A percentile compares a stretch with the other conserved stretches of the same genome.
Conservation (phyloP, 2,888 invertebrate genomes). For the Drosophila paucipuncta region DNA sequence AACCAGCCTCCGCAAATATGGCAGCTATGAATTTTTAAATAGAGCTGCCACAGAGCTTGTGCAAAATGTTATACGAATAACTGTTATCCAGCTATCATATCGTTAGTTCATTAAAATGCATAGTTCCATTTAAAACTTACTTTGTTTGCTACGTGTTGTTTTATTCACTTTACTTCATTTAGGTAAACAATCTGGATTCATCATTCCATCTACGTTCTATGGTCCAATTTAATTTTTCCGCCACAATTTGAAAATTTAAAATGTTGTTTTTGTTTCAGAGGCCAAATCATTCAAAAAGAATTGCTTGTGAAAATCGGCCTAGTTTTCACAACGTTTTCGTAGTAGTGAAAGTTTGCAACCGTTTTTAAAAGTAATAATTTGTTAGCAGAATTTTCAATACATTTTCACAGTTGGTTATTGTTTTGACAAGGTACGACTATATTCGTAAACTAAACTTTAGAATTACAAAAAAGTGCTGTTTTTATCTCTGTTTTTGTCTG, state of each 20-base stretch:
- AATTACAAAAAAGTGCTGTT: neutral
- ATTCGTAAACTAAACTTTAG: neutral
- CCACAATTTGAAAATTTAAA: too few relatives aligned
- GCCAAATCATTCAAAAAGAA: neutral
- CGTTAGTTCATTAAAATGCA: constrained; percentile 13
- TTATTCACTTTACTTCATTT: neutral
- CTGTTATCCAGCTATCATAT: constrained; percentile 26
- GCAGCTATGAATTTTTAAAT: constrained; percentile 47
- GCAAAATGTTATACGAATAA: constrained; percentile 7
- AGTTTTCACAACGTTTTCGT: neutral
- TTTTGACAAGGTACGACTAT: neutral
- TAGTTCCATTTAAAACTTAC: neutral
- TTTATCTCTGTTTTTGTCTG: neutral
- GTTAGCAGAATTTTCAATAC: neutral
- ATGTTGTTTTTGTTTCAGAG: too few relatives aligned
- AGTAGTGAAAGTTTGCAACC: neutral
- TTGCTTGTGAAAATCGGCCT: neutral
- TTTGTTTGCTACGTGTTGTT: neutral
- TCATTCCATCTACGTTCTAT: neutral
- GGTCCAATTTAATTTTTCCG: neutral
- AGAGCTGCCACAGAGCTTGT: constrained; percentile 9
- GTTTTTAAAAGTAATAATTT: neutral
- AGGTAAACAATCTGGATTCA: neutral
- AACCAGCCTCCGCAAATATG: constrained; percentile 37
- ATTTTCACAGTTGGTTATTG: neutral